Percentiles rank a stretch among this genome's conserved stretches.
phyloP scores from a whole-genome alignment of 2,797 vertebrate species.

The Leptoclinus maculatus region DNA sequence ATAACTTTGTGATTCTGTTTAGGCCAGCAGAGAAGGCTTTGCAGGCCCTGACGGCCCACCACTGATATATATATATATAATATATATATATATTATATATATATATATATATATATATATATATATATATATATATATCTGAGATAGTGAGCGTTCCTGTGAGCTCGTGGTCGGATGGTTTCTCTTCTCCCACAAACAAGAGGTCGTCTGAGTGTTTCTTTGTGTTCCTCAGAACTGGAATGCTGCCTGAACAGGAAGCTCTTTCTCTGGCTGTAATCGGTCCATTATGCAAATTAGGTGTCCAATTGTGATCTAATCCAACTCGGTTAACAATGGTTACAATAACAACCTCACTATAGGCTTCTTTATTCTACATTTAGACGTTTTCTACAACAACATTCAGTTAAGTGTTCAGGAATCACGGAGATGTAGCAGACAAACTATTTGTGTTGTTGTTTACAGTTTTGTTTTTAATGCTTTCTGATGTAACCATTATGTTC shows the following conservation, averaged over 20 bases:
- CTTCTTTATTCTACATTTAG: not conserved
- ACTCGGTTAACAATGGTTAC: not conserved
- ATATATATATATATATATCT: not conserved
- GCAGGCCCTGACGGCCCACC: too few species aligned
- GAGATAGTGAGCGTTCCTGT: not conserved
- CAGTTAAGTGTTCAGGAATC: too few species aligned
- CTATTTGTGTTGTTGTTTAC: too few species aligned
- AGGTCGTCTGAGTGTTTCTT: slow-evolving; percentile 3
- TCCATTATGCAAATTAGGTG: not conserved
- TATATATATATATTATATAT: too few species aligned
- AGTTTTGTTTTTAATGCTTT: too few species aligned
- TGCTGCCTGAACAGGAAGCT: slow-evolving; percentile 14
- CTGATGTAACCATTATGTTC: too few species aligned
- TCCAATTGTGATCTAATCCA: not conserved
- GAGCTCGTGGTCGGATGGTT: not conserved
- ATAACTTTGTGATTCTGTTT: too few species aligned
- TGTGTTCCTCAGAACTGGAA: slow-evolving; percentile 17
- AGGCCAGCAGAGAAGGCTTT: too few species aligned
- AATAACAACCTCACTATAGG: not conserved
- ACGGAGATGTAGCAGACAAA: too few species aligned
- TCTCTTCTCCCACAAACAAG: slow-evolving; percentile 20
- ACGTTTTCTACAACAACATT: too few species aligned
- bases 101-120: too few species aligned
- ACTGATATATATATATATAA: too few species aligned
- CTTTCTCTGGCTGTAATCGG: not conserved